Conservation (phyloP, 2,113 vertebrate species). For the Lampris incognitus region DNA sequence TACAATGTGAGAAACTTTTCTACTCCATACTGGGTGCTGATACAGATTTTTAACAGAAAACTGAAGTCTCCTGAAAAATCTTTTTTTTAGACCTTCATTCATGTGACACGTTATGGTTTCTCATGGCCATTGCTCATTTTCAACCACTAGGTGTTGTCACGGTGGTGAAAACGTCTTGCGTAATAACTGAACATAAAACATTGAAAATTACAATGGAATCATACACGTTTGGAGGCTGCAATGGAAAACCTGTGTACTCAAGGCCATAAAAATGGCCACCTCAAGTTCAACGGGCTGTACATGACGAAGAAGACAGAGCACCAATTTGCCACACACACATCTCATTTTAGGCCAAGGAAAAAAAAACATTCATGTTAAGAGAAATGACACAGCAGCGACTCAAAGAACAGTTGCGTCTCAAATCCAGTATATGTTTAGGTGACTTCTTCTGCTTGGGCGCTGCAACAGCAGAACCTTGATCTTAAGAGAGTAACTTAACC, state of each 20-base stretch:
- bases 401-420: background rate
- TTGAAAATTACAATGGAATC: background rate
- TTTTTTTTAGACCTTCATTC: no score
- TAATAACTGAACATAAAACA: background rate
- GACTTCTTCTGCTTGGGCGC: background rate
- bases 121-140: conserved; percentile 14
- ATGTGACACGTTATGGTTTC: conserved; percentile 15
- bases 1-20: background rate
- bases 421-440: background rate
- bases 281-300: background rate
- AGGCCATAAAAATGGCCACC: background rate
- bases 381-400: background rate
- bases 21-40: background rate
- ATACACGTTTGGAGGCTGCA: background rate
- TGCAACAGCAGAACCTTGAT: background rate
- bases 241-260: background rate
- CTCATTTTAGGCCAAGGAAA: conserved; percentile 16
- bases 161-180: background rate
- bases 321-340: conserved; percentile 8
- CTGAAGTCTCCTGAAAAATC: no score
- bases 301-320: conserved; percentile 6
- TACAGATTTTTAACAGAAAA: background rate
- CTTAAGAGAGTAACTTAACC: background rate
- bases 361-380: background rate
- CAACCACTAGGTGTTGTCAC: background rate